Base-by-base conservation (phyloP, 2,797 vertebrate species). In the Lophius americanus region DNA sequence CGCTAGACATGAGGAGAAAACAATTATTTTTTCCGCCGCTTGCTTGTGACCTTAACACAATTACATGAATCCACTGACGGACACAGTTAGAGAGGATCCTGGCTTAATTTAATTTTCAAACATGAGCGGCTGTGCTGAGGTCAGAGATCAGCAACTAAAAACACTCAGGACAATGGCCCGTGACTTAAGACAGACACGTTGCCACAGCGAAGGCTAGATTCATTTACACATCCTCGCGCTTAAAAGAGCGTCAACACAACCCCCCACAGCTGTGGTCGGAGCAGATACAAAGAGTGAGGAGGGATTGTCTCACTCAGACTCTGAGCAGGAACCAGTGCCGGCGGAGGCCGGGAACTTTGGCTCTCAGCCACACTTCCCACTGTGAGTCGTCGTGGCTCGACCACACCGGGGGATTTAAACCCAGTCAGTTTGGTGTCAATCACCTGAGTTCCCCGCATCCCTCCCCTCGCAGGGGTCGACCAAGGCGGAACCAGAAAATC, bases 321-420 rank as follows among this genome's bases (percentile, higher is more conserved):
- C 5, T 2, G 2, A 33, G 14, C 48, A 42, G 32, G 57, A 46
- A 65, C 46, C 46, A 33, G 58, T 1, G 60, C 64, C 68, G 75
- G 41, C 44, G 23, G 41, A 62, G 67, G 50, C 51, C 14, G 43
- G 59, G 60, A 53, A 69, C 73, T 63, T 50, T 53, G 62, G 69
- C 76, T 71, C 61, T 5, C 60, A 49, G 71, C 64, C 50, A 9
- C 64, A 9, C 57, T 65, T 76, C 70, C 70, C 70, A 52, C 57
- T 62, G 51, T 41, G 65, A 9, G 54, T 39, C 67, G 51, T 6
- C 44, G 58, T 61, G 39, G 33, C 53, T 75, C 36, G 2, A 32
- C 3, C 32, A 13, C 65, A 60, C 63, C 51, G 50, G 14, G 51
- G 65, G 77, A 42, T 50, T 76, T 37, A 50, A 51, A 4, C 35